These are phyloP conservation scores for Megaceryle alcyon DNA, from an alignment of 2,797 vertebrate genomes.

Conservation along the genomic window DNA sequence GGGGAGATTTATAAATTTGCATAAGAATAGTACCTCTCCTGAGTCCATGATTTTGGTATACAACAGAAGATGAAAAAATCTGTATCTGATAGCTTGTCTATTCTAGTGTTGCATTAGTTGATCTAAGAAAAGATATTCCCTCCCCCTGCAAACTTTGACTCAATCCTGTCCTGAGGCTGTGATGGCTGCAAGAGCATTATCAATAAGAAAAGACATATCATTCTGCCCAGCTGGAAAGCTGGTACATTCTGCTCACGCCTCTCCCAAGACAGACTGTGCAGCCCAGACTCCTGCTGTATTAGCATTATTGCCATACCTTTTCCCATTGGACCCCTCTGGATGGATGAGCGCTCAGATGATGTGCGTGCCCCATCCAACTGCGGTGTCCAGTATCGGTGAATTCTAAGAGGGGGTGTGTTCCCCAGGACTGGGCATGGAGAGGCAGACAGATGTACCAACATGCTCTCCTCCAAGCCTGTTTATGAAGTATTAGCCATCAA, in stretches of 20 bases:
- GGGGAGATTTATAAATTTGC: background rate
- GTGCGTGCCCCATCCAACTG: fast-evolving
- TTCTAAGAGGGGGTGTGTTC: fast-evolving
- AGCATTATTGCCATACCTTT: fast-evolving
- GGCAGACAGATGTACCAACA: background rate
- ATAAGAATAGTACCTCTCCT: background rate
- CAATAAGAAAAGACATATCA: fast-evolving
- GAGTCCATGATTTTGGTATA: background rate
- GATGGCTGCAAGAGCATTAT: background rate
- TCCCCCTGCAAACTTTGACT: background rate
- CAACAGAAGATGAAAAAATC: background rate
- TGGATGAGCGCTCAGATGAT: too few relatives aligned
- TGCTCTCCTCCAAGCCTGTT: background rate
- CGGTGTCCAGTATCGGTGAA: fast-evolving
- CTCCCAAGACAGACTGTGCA: fast-evolving
- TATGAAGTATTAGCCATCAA: background rate
- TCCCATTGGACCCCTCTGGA: fast-evolving
- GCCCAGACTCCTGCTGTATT: fast-evolving
- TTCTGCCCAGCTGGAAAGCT: background rate
- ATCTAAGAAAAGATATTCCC: background rate
- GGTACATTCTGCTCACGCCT: fast-evolving
- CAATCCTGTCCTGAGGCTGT: background rate
- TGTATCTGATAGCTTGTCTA: constrained; percentile 21
- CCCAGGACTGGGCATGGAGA: background rate
- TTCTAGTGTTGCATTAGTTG: background rate